phyloP scores from a whole-genome alignment of 2,888 invertebrate genomes.

The Dynastes tityus region DNA sequence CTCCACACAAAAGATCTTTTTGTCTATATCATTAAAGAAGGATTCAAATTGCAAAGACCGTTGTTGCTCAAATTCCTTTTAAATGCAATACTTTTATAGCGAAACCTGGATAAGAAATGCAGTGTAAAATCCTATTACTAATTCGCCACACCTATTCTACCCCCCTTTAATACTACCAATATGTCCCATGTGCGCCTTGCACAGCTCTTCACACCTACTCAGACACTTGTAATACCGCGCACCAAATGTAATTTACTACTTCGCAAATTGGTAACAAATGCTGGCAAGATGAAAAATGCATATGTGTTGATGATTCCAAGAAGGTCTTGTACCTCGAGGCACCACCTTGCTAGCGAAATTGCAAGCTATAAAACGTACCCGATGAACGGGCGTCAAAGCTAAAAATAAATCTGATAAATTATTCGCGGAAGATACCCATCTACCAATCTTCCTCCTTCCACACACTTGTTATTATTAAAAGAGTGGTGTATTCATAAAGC shows the following conservation, averaged over 20 bases:
- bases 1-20: too few species aligned
- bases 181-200: too few species aligned
- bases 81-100: too few species aligned
- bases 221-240: not conserved
- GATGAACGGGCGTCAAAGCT: constrained; percentile 53
- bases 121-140: too few species aligned
- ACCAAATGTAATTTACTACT: not conserved
- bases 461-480: constrained; percentile 10
- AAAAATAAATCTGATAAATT: constrained; percentile 55
- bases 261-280: not conserved
- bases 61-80: too few species aligned
- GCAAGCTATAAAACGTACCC: constrained; percentile 51
- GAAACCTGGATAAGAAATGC: too few species aligned
- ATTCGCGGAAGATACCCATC: constrained; percentile 35
- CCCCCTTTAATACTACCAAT: too few species aligned
- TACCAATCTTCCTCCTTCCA: constrained; percentile 18
- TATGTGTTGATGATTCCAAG: constrained; percentile 19
- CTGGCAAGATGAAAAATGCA: constrained; percentile 13
- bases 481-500: not conserved
- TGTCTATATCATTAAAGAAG: too few species aligned
- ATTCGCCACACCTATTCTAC: too few species aligned
- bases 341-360: not conserved
- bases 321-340: constrained; percentile 28
- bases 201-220: not conserved
- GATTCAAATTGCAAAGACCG: too few species aligned